Conservation (phyloP, 2,797 vertebrate species). For the Melanotaenia trifasciata region DNA sequence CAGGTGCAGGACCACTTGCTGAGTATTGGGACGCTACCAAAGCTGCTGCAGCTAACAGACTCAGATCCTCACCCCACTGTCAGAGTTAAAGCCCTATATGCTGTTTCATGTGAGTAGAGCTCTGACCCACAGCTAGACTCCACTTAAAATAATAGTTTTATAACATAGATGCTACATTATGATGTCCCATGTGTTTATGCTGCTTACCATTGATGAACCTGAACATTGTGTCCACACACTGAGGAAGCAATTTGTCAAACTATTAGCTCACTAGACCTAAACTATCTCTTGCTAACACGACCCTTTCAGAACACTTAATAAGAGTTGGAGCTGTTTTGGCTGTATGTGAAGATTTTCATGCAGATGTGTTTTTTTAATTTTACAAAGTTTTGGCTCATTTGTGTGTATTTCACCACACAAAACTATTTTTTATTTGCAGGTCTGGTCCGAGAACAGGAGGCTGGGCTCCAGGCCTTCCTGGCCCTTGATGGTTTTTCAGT, state of each 20-base stretch:
- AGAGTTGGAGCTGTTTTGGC: too few species aligned
- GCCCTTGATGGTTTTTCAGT: constrained; percentile 90
- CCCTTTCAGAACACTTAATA: not conserved
- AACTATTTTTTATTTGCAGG: constrained; percentile 72
- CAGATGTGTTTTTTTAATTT: too few species aligned
- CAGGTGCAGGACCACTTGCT: constrained; percentile 89
- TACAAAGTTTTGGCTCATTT: not conserved
- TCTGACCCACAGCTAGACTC: not conserved
- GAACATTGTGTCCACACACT: not conserved
- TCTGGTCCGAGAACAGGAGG: constrained; percentile 90
- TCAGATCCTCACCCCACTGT: constrained; percentile 83
- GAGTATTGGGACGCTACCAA: constrained; percentile 82
- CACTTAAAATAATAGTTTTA: not conserved
- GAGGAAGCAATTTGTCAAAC: not conserved
- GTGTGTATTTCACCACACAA: not conserved
- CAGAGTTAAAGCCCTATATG: constrained; percentile 90
- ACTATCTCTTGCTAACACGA: not conserved
- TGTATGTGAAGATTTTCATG: too few species aligned
- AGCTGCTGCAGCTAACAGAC: constrained; percentile 87
- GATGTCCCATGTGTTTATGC: not conserved
- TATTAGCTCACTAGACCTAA: not conserved
- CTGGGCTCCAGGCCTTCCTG: constrained; percentile 87
- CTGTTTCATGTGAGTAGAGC: constrained; percentile 90
- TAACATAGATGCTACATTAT: not conserved
- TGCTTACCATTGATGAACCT: not conserved